phyloP scores from a whole-genome alignment of 2,888 invertebrate genomes.

The Phengaris alcon region DNA sequence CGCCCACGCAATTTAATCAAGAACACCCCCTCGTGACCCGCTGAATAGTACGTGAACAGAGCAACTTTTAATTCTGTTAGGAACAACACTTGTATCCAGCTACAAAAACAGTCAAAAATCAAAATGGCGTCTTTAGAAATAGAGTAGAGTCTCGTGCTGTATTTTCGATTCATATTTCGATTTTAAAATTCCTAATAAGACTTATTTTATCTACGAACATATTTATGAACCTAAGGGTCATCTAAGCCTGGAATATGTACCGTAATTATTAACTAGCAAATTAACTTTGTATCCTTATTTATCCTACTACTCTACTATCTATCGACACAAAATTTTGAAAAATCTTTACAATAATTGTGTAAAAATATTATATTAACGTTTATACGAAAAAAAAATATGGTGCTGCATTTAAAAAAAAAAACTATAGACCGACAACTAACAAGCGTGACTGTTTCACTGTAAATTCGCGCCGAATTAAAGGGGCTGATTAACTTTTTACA shows the following conservation, averaged over 20 bases:
- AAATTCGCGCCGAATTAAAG: conserved; percentile 8
- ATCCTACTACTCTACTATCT: not conserved
- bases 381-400: not conserved
- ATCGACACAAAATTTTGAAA: not conserved
- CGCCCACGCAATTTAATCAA: conserved; percentile 9
- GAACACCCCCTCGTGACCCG: not conserved
- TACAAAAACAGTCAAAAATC: no score
- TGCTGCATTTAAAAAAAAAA: not conserved
- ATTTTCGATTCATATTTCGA: no score
- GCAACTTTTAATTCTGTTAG: not conserved
- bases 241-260: no score
- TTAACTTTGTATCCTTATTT: not conserved
- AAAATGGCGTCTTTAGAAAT: no score
- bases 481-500: conserved; percentile 13
- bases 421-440: not conserved
- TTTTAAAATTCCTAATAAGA: no score
- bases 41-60: not conserved
- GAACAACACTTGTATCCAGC: not conserved
- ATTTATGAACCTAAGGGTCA: no score
- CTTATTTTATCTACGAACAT: no score
- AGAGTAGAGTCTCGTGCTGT: no score
- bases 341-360: not conserved
- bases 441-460: conserved; percentile 18
- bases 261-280: no score
- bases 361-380: not conserved